These are phyloP conservation scores for Enteromius afrohamiltoni DNA, from an alignment of 2,797 vertebrate genomes.

Conservation along the genomic window DNA sequence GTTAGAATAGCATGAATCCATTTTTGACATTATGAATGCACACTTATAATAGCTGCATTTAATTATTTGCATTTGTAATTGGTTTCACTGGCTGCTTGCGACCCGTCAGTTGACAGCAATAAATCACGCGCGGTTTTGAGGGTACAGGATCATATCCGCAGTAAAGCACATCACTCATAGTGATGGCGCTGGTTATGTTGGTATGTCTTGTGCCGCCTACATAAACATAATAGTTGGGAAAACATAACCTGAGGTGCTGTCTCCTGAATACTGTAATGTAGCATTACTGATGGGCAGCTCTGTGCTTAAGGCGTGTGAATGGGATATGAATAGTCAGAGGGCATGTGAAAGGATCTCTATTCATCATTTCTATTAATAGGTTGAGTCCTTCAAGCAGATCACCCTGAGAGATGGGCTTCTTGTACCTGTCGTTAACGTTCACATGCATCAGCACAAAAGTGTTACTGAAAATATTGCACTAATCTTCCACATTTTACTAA, in stretches of 20 bases:
- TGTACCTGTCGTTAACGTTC: not conserved
- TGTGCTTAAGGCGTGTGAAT: constrained; percentile 51
- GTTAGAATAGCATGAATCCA: not conserved
- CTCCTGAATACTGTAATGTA: not conserved
- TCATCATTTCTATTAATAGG: constrained; percentile 64
- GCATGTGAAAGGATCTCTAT: constrained; percentile 54
- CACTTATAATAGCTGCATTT: not conserved
- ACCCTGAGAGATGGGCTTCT: constrained; percentile 32
- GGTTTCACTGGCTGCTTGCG: not conserved
- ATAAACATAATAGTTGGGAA: constrained; percentile 2
- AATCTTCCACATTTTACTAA: not conserved
- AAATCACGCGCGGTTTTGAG: not conserved
- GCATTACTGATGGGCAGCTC: constrained; percentile 34
- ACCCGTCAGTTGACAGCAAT: not conserved
- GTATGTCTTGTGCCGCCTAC: not conserved
- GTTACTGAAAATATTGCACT: no score
- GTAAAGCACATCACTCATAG: not conserved
- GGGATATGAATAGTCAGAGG: constrained; percentile 52
- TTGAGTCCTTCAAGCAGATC: constrained; percentile 55
- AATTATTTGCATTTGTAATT: not conserved
- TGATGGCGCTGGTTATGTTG: not conserved
- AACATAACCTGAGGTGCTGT: not conserved
- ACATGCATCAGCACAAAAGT: not conserved
- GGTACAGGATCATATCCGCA: not conserved
- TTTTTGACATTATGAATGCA: not conserved